phyloP scores from a whole-genome alignment of 2,888 invertebrate genomes.

The Euspilapteryx auroguttella region DNA sequence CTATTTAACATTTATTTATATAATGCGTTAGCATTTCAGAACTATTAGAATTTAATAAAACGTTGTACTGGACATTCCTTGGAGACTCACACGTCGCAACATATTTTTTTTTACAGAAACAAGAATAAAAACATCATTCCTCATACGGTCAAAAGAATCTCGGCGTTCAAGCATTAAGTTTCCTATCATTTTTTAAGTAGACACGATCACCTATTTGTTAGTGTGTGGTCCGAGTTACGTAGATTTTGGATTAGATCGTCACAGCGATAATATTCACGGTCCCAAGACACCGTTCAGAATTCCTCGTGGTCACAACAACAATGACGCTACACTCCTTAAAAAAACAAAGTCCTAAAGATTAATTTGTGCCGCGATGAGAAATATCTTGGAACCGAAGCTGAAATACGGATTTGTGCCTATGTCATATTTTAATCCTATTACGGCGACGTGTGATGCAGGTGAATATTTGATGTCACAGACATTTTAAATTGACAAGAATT shows the following conservation, averaged over 20 bases:
- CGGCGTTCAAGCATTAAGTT: not conserved
- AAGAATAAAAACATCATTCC: too few relatives aligned
- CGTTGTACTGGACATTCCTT: too few relatives aligned
- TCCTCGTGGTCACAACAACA: slow-evolving; percentile 15
- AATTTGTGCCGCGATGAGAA: slow-evolving; percentile 4
- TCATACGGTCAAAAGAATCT: too few relatives aligned
- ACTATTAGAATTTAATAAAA: too few relatives aligned
- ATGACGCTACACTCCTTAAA: too few relatives aligned
- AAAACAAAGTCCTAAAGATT: slow-evolving; percentile 3
- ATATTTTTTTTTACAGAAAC: too few relatives aligned
- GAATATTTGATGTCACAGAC: slow-evolving; percentile 10
- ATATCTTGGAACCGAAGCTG: slow-evolving; percentile 5
- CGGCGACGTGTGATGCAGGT: slow-evolving; percentile 20
- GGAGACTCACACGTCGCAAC: too few relatives aligned
- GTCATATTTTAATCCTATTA: slow-evolving; percentile 40
- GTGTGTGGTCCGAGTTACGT: slow-evolving; percentile 21
- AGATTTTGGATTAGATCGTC: slow-evolving; percentile 21
- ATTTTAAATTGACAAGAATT: too few relatives aligned
- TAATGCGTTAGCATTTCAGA: too few relatives aligned
- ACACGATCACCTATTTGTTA: slow-evolving; percentile 5
- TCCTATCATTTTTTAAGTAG: not conserved
- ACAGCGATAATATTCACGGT: slow-evolving; percentile 15
- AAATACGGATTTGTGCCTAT: slow-evolving; percentile 15
- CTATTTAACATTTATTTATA: too few relatives aligned
- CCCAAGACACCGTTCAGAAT: slow-evolving; percentile 15